Base-by-base conservation (phyloP, 2,888 invertebrate species). In the Lithophane semibrunnea region DNA sequence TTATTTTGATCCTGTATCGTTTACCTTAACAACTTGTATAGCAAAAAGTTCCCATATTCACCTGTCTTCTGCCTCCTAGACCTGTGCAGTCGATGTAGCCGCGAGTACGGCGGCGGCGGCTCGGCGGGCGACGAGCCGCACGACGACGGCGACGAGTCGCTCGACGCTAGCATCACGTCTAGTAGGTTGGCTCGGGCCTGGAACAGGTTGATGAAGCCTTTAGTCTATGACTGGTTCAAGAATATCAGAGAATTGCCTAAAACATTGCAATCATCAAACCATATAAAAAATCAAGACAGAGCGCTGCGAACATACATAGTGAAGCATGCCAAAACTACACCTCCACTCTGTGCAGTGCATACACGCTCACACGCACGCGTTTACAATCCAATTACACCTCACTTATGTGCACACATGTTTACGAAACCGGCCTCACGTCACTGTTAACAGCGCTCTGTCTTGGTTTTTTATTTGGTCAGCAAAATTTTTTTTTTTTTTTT, bases 31-130 rank as follows among this genome's bases (percentile, higher is more conserved):
- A 24, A 29, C 1, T 29, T 29, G 3, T 61, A 18, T 18, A 37
- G 4, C 4, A 44, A 64, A 63, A 18, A 49, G 9, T 29, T 13
- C n/a, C 71, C 21, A 82, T 84, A 90, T 86, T 94, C 93, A 98
- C 98, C 98, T 97, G 98, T 98, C 94, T 98, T 98, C 94, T 98
- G 98, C 83, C 98, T 95, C 90, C 98, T 97, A 80, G 97, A 98
- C 82, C 98, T 97, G 90, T 98, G 98, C 69, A 98, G 95, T 13
- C 98, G 97, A 90, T 98, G 95, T 2, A 96, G 91, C 79, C 98
- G 97, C 54, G 98, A 98, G 94, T 98, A 98, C 80, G 88, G 97
- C 93, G 94, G 94, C 54, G 94, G 93, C 0, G 96, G 94, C 85
- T 95, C 95, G 0, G 96, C 96, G 9, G 96, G 96, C 60, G 97